These are phyloP conservation scores for Cynopterus brachyotis DNA, from an alignment of 2,113 vertebrate genomes.

Conservation along the genomic window DNA sequence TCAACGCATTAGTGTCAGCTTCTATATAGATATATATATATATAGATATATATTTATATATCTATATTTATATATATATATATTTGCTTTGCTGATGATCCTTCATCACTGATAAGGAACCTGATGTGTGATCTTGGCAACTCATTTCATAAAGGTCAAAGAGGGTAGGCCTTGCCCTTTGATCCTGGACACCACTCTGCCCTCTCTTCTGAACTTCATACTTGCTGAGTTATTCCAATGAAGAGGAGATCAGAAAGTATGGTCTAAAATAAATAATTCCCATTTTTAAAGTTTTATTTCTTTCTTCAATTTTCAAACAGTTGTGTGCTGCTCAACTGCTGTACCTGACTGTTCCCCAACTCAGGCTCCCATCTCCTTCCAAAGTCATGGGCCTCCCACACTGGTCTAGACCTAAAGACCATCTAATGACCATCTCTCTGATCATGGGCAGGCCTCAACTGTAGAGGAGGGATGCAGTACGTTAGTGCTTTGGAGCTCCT, in stretches of 20 bases:
- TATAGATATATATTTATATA: too few relatives aligned
- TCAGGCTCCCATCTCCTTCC: background rate
- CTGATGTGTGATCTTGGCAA: background rate
- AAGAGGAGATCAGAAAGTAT: conserved; percentile 8
- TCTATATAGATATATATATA: too few relatives aligned
- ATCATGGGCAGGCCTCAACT: background rate
- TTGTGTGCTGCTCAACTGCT: background rate
- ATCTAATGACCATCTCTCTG: background rate
- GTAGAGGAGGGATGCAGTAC: background rate
- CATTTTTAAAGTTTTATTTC: background rate
- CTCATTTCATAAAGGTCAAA: background rate
- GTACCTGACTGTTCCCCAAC: background rate
- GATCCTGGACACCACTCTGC: background rate
- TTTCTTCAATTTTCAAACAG: background rate
- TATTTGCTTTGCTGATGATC: background rate
- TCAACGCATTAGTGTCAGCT: background rate
- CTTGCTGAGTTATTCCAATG: background rate
- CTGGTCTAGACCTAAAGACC: background rate
- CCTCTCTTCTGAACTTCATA: background rate
- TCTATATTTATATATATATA: too few relatives aligned
- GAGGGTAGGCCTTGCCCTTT: background rate
- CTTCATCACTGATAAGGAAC: background rate
- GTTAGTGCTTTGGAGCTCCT: background rate
- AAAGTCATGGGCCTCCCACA: background rate
- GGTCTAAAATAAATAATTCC: background rate